phyloP scores from a whole-genome alignment of 1,140 invertebrate species.

The Drosophila sp. region DNA sequence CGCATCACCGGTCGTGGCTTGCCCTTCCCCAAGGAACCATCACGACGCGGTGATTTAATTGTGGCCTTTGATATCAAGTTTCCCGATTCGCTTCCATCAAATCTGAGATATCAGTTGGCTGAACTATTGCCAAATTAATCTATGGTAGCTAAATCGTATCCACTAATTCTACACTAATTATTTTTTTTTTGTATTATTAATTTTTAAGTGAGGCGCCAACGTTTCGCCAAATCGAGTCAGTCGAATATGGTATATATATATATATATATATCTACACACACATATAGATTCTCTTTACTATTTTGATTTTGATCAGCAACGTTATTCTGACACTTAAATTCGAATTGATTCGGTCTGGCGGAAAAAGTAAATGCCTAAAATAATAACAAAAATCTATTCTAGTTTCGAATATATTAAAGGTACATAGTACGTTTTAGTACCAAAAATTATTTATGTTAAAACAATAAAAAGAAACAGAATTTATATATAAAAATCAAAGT shows the following conservation, averaged over 20 bases:
- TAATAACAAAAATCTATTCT: conserved; percentile 32
- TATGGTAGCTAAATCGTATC: conserved; percentile 12
- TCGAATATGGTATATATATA: not conserved
- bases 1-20: conserved; percentile 92
- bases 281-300: conserved; percentile 37
- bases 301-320: conserved; percentile 29
- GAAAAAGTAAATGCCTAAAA: conserved; percentile 41
- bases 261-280: not conserved
- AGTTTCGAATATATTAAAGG: conserved; percentile 2
- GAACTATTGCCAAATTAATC: conserved; percentile 87
- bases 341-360: conserved; percentile 9
- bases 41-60: conserved; percentile 91
- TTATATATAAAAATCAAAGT: conserved; percentile 21
- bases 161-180: conserved; percentile 15
- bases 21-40: conserved; percentile 93
- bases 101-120: conserved; percentile 88
- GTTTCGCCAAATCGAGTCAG: not conserved
- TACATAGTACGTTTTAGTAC: conserved; percentile 62
- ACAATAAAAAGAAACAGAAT: conserved; percentile 35
- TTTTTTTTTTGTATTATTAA: conserved; percentile 35
- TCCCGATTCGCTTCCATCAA: conserved; percentile 89
- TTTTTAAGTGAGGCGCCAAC: conserved; percentile 35
- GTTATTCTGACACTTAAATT: conserved; percentile 13
- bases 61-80: conserved; percentile 96
- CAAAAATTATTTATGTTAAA: conserved; percentile 32